Base-by-base conservation (phyloP, 2,113 vertebrate species). In the Pimephales promelas region DNA sequence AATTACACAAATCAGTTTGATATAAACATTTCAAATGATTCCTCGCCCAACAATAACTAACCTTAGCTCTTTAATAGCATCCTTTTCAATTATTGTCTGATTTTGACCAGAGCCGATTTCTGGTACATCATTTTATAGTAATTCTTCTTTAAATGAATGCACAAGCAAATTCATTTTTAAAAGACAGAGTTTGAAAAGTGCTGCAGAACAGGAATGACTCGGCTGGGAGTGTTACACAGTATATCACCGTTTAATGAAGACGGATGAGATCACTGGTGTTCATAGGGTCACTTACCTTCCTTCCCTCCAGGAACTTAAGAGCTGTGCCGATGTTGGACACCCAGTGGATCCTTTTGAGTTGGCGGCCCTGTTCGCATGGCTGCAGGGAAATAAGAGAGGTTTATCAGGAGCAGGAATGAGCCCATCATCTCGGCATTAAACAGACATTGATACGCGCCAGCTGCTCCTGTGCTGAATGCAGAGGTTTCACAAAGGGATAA, bases 291-390 rank as follows among this genome's bases (percentile, higher is more conserved):
- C 95, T 90, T 94, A 99, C 98, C 97, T 96, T 96, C 87, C 97
- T 96, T 71, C 97, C 97, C 94, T 99, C 97, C 2, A 99, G 95
- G 92, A 99, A 99, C 87, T 96, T 98, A 16, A 99, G 95, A 1
- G 98, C 97, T 3, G 95, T 96, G 84, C 98, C 97, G 28, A 99
- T 97, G 91, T 99, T 99, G 62, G 97, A 95, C 86, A 99, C 95
- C 89, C 97, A 97, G 87, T 99, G 98, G 91, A 99, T 98, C 84
- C 98, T 94, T 89, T 97, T 97, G 90, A 97, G 89, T 16, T 96
- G 96, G 87, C 95, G 97, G 31, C 97, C 97, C 87, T 98, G 97
- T 89, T 99, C 98, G 90, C 96, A 97, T 83, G 96, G 97, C 98
- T 99, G 84, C 52, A 89, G 87, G 73, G 47, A 85, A 56, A 40